Conservation (phyloP, 2,797 vertebrate genomes). For the Lophotriccus pileatus region DNA sequence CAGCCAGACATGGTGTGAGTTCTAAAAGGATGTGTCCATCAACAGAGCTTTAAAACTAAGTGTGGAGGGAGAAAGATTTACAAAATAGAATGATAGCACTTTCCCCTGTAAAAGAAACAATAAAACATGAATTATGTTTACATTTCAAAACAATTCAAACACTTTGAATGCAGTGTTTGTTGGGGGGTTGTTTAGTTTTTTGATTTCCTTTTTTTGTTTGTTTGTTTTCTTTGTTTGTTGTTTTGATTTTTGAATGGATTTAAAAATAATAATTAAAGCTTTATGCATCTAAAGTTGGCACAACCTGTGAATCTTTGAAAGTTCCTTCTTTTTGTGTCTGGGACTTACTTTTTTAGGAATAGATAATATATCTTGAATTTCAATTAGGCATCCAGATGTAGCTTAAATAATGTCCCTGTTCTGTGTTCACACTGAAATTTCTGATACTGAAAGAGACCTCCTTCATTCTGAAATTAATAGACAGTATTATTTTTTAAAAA, state of each 20-base stretch:
- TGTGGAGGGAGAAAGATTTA: fast-evolving
- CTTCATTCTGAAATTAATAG: neutral
- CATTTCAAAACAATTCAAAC: neutral
- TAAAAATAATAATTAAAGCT: fast-evolving
- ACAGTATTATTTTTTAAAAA: neutral
- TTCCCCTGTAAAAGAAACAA: neutral
- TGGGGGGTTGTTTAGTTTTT: neutral
- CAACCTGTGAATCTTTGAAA: neutral
- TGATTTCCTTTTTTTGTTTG: neutral
- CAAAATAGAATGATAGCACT: neutral
- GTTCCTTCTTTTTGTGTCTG: neutral
- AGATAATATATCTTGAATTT: neutral
- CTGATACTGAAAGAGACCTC: neutral
- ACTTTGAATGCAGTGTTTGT: fast-evolving
- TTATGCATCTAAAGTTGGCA: neutral
- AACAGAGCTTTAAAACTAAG: neutral
- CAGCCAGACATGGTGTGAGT: conserved; percentile 7
- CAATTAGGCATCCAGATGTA: neutral
- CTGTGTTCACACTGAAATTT: neutral
- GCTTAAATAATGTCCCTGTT: neutral
- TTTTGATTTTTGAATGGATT: neutral
- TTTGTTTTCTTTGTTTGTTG: too few species aligned
- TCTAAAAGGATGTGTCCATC: conserved; percentile 28
- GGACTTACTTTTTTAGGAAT: neutral
- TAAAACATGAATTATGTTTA: neutral